Base-by-base conservation (phyloP, 1,140 invertebrate genomes). In the Drosophila sucinea region DNA sequence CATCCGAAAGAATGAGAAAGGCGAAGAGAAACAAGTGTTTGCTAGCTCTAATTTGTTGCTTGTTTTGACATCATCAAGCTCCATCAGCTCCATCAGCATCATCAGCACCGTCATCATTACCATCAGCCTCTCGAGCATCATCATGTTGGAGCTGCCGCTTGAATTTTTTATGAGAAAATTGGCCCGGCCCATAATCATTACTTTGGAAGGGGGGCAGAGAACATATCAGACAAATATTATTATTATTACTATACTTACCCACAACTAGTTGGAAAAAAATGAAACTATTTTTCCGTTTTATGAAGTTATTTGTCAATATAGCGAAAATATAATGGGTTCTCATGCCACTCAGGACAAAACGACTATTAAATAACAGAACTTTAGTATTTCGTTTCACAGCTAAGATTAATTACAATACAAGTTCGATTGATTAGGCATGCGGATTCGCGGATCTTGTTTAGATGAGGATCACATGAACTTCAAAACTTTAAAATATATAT, bases 131-230 rank as follows among this genome's bases (percentile, higher is more conserved):
- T 25, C 23, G 23, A 27, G 44, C 23, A 27, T 27, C 72, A 78
- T 78, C 70, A 64, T 66, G 32, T 41, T 51, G 44, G 7, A 10
- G 78, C 82, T 85, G 82, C 83, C 54, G 83, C 82, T 79, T 79
- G 82, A 85, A 85, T 51, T 87, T 85, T 85, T 85, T 85, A 85
- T 85, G 82, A 86, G 82, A 79, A 85, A 85, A 85, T 83, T 85
- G 71, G 83, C 7, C 44, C 44, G n/a, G 71, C 79, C 71, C 82
- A 85, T 85, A 87, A 85, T 87, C 82, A 86, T 85, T 85, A 85
- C 85, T 58, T 44, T 55, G 44, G 7, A 11, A 38, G 44, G 7
- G 44, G 44, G 44, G 7, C 23, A 7, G 23, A 8, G 44, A 51
- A 51, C 7, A 51, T 27, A 51, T 51, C 44, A 51, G 44, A 51